Conservation (phyloP, 2,797 vertebrate genomes). For the Vireo griseus region DNA sequence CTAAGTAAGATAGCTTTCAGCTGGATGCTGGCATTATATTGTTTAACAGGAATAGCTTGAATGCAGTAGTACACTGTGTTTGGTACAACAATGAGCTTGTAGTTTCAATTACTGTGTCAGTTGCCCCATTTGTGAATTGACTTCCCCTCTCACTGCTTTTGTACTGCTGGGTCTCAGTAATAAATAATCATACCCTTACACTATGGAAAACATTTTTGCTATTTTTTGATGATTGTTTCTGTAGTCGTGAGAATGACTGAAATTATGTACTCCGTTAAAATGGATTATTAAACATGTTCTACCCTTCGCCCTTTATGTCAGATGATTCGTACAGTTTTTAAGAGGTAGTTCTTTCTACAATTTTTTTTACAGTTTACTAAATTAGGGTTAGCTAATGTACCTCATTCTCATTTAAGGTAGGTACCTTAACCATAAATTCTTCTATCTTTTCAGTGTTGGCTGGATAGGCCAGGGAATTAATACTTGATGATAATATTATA, state of each 20-base stretch:
- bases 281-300: neutral
- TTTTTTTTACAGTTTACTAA: neutral
- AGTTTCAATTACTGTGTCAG: neutral
- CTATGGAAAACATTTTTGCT: neutral
- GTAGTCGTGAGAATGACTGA: neutral
- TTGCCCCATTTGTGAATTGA: neutral
- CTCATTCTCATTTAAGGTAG: neutral
- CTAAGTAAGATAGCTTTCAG: conserved; percentile 83
- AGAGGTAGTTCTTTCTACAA: neutral
- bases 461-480: neutral
- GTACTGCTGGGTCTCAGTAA: neutral
- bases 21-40: conserved; percentile 30
- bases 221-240: neutral
- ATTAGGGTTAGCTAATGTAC: neutral
- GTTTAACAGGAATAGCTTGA: conserved; percentile 27
- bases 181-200: neutral
- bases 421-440: neutral
- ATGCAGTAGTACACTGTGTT: conserved; percentile 19
- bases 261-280: neutral
- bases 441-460: neutral
- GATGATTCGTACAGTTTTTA: neutral
- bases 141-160: conserved; percentile 12
- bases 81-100: neutral
- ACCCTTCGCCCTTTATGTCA: neutral
- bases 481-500: neutral